Base-by-base conservation (phyloP, 2,797 vertebrate species). In the Lerista edwardsae region DNA sequence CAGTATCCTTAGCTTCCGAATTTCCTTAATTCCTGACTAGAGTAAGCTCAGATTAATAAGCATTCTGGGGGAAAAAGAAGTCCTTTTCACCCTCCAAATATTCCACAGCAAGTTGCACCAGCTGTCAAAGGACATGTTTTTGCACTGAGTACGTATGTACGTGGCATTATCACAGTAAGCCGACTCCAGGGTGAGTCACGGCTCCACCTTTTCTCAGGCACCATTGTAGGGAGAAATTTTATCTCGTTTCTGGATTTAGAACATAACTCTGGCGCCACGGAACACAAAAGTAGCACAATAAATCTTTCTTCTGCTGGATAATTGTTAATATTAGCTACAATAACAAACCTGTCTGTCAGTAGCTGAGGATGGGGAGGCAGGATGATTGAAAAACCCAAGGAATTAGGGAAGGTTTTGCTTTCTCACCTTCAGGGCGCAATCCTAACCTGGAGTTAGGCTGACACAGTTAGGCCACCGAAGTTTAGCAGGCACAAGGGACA, bases 281-380 rank as follows among this genome's bases (percentile, higher is more conserved):
- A 93, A 80, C 86, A 85, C 59, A 84, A 65, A 82, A 90, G 83
- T 67, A 72, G 84, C 65, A 79, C 41, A 64, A 88, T 86, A 75
- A 82, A 65, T 88, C 75, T 92, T 12, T 87, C 69, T 73, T 91
- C 76, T 86, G 25, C 67, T 86, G 19, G 79, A 65, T 87, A 72
- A 86, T 88, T 84, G 67, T 67, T 86, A 67, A 90, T 91, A 61
- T 68, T 84, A 85, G 47, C 87, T 93, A 51, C 7, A 83, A 84
- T 41, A 85, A 76, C 85, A 74, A 41, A 81, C 44, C 47, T 90
- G 23, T 84, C 47, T 90, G 23, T 84, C 68, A 74, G 21, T 67
- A 25, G 59, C 72, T 87, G 9, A 10, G 80, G 29, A 79, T 78
- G 84, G 61, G 41, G 34, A 59, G 75, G 23, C 39, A 44, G 14